phyloP scores from a whole-genome alignment of 2,888 invertebrate species.

The Holacanthella duospinosa region DNA sequence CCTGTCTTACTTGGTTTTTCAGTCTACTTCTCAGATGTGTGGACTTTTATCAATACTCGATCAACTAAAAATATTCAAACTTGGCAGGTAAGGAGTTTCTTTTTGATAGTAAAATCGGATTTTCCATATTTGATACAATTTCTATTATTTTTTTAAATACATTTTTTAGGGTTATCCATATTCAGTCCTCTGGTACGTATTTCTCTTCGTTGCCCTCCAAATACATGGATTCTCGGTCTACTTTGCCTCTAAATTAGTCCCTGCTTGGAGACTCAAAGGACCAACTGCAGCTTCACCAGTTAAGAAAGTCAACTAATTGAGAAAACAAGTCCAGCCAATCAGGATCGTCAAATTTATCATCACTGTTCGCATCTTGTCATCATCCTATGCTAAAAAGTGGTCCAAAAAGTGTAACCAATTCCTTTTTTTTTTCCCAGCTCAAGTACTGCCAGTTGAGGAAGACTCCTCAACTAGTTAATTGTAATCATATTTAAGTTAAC shows the following conservation, averaged over 20 bases:
- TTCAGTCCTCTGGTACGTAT: constrained; percentile 84
- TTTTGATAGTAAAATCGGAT: constrained; percentile 7
- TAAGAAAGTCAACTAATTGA: constrained; percentile 59
- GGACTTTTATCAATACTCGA: constrained; percentile 62
- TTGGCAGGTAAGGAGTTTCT: constrained; percentile 60
- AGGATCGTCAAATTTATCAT: too few relatives aligned
- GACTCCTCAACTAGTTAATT: too few relatives aligned
- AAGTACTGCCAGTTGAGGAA: background rate
- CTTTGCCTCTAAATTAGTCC: constrained; percentile 69
- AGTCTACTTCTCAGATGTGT: constrained; percentile 74
- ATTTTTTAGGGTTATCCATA: constrained; percentile 71
- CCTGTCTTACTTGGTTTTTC: constrained; percentile 70
- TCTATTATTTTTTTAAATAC: constrained; percentile 31
- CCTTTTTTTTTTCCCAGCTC: background rate
- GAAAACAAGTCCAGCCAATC: too few relatives aligned
- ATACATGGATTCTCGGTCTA: constrained; percentile 76
- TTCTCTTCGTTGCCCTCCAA: constrained; percentile 74
- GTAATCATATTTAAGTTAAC: too few relatives aligned
- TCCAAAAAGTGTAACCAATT: background rate
- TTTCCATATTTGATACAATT: constrained; percentile 3
- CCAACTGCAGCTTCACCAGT: constrained; percentile 37
- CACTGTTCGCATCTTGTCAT: background rate
- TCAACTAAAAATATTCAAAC: constrained; percentile 58
- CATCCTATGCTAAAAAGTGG: background rate
- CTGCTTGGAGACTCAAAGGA: constrained; percentile 58